Percentiles rank a stretch among this genome's conserved stretches.
Evolutionary conservation across 2,888 invertebrate genomes (phyloP).

Genomic region (Ceraclea dissimilis): DNA sequence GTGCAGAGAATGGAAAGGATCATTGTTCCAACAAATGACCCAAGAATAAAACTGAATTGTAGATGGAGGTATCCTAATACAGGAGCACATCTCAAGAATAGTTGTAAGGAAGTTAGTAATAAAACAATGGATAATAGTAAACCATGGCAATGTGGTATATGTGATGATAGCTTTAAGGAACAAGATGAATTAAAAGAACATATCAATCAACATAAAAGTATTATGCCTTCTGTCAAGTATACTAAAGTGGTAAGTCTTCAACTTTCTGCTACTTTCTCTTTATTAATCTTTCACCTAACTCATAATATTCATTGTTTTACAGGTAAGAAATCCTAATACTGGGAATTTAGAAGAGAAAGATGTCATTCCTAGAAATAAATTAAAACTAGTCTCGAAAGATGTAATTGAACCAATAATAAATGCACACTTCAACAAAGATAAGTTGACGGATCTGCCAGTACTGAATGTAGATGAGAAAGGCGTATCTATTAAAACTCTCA

Average conservation of each 20-base stretch:
- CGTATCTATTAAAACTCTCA: not conserved
- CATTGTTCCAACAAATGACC: not conserved
- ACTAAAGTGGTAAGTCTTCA: slow-evolving; percentile 21
- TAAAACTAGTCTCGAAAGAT: slow-evolving; percentile 22
- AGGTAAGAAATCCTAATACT: slow-evolving; percentile 22
- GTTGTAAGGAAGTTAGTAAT: slow-evolving; percentile 20
- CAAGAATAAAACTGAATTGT: slow-evolving; percentile 9
- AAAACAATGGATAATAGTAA: slow-evolving; percentile 18
- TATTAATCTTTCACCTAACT: not conserved
- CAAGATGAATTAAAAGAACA: slow-evolving; percentile 18
- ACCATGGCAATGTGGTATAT: slow-evolving; percentile 25
- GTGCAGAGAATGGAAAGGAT: slow-evolving; percentile 5
- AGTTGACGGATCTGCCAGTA: not conserved
- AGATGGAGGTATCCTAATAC: slow-evolving; percentile 23
- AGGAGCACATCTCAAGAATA: slow-evolving; percentile 19
- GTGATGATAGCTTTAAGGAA: slow-evolving; percentile 17
- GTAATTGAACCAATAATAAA: slow-evolving; percentile 18
- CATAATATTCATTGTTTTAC: not conserved
- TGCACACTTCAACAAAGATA: slow-evolving; percentile 10
- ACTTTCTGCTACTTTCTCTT: not conserved
- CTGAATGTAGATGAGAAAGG: not conserved
- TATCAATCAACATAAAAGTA: slow-evolving; percentile 16
- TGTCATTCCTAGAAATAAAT: slow-evolving; percentile 20
- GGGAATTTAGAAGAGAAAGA: slow-evolving; percentile 23
- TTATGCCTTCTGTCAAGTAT: slow-evolving; percentile 19